phyloP scores from a whole-genome alignment of 2,113 vertebrate genomes.

The Spea bombifrons region DNA sequence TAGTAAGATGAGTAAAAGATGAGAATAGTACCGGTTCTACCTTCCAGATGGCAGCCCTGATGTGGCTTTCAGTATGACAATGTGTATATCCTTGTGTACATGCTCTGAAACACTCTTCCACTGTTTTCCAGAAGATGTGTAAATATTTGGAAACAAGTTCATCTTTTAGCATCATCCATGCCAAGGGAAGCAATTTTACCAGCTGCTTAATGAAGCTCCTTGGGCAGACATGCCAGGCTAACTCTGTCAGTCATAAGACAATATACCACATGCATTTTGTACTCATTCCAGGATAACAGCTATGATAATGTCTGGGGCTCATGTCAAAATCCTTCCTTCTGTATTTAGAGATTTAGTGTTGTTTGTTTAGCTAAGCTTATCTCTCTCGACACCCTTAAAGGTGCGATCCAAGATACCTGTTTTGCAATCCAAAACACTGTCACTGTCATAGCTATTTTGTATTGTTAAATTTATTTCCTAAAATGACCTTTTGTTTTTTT shows the following conservation, averaged over 20 bases:
- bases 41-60: too few species aligned
- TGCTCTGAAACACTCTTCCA: background rate
- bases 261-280: slow-evolving; percentile 34
- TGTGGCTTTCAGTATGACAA: too few species aligned
- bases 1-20: too few species aligned
- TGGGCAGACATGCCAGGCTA: slow-evolving; percentile 34
- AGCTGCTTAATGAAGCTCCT: slow-evolving; percentile 46
- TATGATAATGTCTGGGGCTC: slow-evolving; percentile 29
- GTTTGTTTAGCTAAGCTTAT: slow-evolving; percentile 35
- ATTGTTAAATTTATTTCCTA: too few species aligned
- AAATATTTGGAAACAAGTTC: slow-evolving; percentile 46
- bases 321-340: slow-evolving; percentile 31
- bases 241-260: slow-evolving; percentile 39
- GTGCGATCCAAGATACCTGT: slow-evolving; percentile 20
- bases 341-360: slow-evolving; percentile 25
- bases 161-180: slow-evolving; percentile 40
- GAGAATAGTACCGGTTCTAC: too few species aligned
- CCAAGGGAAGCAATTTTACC: slow-evolving; percentile 46
- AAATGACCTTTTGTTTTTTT: too few species aligned
- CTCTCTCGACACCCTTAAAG: slow-evolving; percentile 22
- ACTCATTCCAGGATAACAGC: slow-evolving; percentile 34
- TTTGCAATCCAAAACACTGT: background rate
- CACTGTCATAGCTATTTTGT: too few species aligned
- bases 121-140: slow-evolving; percentile 36
- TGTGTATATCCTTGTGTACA: too few species aligned